Evolutionary conservation across 2,113 vertebrate genomes (phyloP), one percentile per base, ranked within the genome.

Genomic region (Apistogramma diplotaenia): DNA sequence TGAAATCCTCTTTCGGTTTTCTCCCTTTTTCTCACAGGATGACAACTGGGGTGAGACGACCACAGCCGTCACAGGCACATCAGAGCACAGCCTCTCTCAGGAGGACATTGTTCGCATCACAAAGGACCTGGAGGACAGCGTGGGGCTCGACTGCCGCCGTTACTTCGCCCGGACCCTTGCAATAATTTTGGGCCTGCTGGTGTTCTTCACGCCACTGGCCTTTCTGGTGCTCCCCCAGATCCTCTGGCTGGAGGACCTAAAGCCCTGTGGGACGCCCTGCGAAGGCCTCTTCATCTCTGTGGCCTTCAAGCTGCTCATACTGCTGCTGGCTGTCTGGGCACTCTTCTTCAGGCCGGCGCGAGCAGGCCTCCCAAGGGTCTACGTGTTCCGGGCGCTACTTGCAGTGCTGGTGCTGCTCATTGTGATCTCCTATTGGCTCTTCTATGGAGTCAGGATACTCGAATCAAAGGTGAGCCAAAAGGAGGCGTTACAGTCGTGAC

Each of bases 1-100:
- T 33, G 35, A 15, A 13, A 13, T 49, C 8, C 23, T 9, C 29
- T 6, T 56, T 18, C 40, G 9, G 6, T 76, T 35, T 61, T 37
- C 12, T 57, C 9, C 23, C 49, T 49, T 62, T 8, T 80, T 78
- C 79, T 78, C 79, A 15, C 87, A 99, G 98, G 98, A 99, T 94
- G 98, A 99, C 89, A 98, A 98, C 95, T 99, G 98, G 98, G 98
- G 97, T 4, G 98, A 99, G 93, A 99, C 98, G 84, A 99, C 98
- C 2, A 99, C 98, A 0, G 98, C 98, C 5, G 94, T 99, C 93
- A 99, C 98, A 0, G 98, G 98, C 87, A 99, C 98, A 1, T 99
- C 98, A 0, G 98, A 99, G 90, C 98, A 97, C 94, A 99, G 98
- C 89, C 95, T 98, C 23, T 99, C 98, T 19, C 97, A 98, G 89